These are phyloP conservation scores for Myotis myotis DNA, from an alignment of 2,797 vertebrate species.

Conservation along the genomic window DNA sequence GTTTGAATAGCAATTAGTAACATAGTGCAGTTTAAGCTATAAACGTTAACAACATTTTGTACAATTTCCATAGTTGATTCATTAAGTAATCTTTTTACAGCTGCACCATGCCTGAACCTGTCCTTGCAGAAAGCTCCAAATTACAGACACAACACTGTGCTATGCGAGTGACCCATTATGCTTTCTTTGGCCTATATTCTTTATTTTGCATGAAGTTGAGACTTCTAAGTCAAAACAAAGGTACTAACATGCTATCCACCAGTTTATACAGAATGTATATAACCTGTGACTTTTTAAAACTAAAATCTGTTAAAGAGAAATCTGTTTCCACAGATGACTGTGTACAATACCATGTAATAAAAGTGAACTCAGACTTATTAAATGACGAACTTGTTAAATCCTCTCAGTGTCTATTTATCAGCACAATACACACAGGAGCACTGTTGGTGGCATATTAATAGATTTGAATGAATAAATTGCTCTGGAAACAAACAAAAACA, in stretches of 20 bases:
- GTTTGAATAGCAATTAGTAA: conserved; percentile 76
- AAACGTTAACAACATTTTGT: conserved; percentile 77
- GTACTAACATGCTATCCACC: conserved; percentile 73
- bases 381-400: conserved; percentile 85
- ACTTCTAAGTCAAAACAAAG: conserved; percentile 74
- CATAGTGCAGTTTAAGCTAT: conserved; percentile 71
- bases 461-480: conserved; percentile 77
- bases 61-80: conserved; percentile 71
- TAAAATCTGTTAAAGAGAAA: conserved; percentile 80
- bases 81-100: conserved; percentile 74
- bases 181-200: conserved; percentile 80
- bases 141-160: conserved; percentile 72
- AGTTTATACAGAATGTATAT: conserved; percentile 82
- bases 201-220: conserved; percentile 76
- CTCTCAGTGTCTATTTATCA: conserved; percentile 82
- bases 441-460: conserved; percentile 55
- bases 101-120: conserved; percentile 68
- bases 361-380: conserved; percentile 85
- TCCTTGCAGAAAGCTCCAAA: conserved; percentile 76
- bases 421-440: conserved; percentile 54
- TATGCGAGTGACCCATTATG: conserved; percentile 71
- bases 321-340: conserved; percentile 84
- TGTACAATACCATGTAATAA: conserved; percentile 86
- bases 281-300: conserved; percentile 83
- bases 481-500: conserved; percentile 72